These are phyloP conservation scores for Muntiacus reevesi DNA, from an alignment of 2,113 vertebrate genomes.

Conservation along the genomic window DNA sequence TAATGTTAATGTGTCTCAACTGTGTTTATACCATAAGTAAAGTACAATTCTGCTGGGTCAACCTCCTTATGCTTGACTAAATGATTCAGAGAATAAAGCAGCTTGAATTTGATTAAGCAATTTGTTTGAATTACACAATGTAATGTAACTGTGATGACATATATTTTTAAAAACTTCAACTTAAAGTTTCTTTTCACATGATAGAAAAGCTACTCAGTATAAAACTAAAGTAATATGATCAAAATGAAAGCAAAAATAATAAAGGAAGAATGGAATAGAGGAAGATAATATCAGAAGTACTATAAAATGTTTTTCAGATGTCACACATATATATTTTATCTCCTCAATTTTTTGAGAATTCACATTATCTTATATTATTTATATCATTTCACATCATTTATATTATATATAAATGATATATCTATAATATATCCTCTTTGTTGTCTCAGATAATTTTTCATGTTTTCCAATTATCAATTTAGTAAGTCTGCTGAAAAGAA, in stretches of 20 bases:
- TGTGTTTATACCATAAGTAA: conserved; percentile 61
- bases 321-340: neutral
- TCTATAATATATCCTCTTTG: neutral
- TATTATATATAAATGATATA: neutral
- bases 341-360: neutral
- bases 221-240: conserved; percentile 2
- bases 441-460: neutral
- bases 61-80: conserved; percentile 43
- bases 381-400: neutral
- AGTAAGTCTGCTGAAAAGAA: neutral
- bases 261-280: neutral
- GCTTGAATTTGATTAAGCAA: conserved; percentile 48
- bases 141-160: neutral
- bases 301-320: neutral
- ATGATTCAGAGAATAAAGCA: neutral
- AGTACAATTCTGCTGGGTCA: neutral
- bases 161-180: neutral
- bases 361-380: neutral
- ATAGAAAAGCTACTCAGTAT: neutral
- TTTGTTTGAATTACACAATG: neutral
- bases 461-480: neutral
- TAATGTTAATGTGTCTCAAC: conserved; percentile 58
- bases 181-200: neutral
- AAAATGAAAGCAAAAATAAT: neutral
- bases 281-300: neutral